phyloP scores from a whole-genome alignment of 2,888 invertebrate genomes.

The Melipona beecheii region DNA sequence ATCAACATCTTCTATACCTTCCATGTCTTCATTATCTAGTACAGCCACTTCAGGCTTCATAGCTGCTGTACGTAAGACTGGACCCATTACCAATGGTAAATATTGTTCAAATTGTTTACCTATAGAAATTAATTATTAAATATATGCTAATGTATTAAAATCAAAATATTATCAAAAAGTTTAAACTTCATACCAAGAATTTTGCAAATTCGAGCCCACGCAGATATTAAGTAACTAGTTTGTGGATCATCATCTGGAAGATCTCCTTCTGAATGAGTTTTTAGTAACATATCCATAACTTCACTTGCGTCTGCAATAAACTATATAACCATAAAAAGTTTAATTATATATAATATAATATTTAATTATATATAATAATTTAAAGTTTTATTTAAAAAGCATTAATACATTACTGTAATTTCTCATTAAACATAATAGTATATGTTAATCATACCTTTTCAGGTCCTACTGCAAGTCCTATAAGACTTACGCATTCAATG shows the following conservation, averaged over 20 bases:
- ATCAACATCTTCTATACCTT: slow-evolving; percentile 94
- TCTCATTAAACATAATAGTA: background rate
- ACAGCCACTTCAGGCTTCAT: slow-evolving; percentile 97
- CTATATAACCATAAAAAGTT: slow-evolving; percentile 74
- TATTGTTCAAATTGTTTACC: slow-evolving; percentile 95
- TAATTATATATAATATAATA: background rate
- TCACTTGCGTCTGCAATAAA: slow-evolving; percentile 96
- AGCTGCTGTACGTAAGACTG: slow-evolving; percentile 95
- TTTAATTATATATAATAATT: too few species aligned
- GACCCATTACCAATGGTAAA: slow-evolving; percentile 97
- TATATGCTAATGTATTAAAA: background rate
- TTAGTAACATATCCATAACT: slow-evolving; percentile 97
- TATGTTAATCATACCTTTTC: slow-evolving; percentile 85
- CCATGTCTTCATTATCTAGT: slow-evolving; percentile 93
- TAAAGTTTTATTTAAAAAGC: slow-evolving; percentile 6
- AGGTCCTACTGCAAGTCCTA: slow-evolving; percentile 94
- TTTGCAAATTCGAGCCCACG: slow-evolving; percentile 99
- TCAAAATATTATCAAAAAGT: background rate
- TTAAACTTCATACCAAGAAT: slow-evolving; percentile 87
- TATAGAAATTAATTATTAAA: slow-evolving; percentile 62
- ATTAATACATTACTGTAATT: background rate
- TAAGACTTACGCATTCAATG: slow-evolving; percentile 99
- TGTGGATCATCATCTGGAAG: slow-evolving; percentile 98
- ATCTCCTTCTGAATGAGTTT: slow-evolving; percentile 94
- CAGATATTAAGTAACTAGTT: slow-evolving; percentile 98